phyloP scores from a whole-genome alignment of 1,140 invertebrate genomes.

The Drosophila persimilis region DNA sequence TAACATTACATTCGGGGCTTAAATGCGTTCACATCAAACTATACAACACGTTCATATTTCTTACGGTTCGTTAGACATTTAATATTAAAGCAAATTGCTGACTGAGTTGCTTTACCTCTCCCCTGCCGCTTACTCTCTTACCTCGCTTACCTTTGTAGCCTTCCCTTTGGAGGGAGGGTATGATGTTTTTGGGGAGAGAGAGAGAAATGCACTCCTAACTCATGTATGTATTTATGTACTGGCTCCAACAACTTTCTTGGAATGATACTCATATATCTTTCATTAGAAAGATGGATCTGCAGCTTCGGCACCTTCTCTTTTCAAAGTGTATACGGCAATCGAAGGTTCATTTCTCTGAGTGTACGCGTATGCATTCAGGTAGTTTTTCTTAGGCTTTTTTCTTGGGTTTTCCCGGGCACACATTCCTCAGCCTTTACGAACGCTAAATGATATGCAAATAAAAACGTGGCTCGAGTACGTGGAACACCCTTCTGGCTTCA shows the following conservation, averaged over 20 bases:
- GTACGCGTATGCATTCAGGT: conserved; percentile 38
- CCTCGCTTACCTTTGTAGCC: not conserved
- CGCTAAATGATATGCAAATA: conserved; percentile 79
- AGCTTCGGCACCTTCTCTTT: too few relatives aligned
- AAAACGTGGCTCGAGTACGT: conserved; percentile 55
- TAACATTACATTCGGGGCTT: conserved; percentile 37
- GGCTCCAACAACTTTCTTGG: too few relatives aligned
- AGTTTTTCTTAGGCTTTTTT: conserved; percentile 59
- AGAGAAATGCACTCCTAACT: too few relatives aligned
- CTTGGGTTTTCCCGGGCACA: conserved; percentile 30
- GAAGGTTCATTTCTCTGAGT: conserved; percentile 2
- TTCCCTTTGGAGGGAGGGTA: not conserved
- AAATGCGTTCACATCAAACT: conserved; percentile 78
- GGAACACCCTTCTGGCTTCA: conserved; percentile 3
- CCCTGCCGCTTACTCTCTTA: not conserved
- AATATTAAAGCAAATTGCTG: conserved; percentile 80
- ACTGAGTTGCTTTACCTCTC: conserved; percentile 31
- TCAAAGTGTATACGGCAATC: conserved; percentile 4
- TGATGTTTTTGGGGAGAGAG: too few relatives aligned
- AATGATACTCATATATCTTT: too few relatives aligned
- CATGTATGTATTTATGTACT: too few relatives aligned
- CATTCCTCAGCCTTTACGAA: conserved; percentile 57
- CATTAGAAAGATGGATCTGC: too few relatives aligned
- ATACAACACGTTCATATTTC: conserved; percentile 76
- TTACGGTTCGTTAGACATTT: conserved; percentile 78